Base-by-base conservation (phyloP, 2,888 invertebrate species). In the Odontocolon sp. region DNA sequence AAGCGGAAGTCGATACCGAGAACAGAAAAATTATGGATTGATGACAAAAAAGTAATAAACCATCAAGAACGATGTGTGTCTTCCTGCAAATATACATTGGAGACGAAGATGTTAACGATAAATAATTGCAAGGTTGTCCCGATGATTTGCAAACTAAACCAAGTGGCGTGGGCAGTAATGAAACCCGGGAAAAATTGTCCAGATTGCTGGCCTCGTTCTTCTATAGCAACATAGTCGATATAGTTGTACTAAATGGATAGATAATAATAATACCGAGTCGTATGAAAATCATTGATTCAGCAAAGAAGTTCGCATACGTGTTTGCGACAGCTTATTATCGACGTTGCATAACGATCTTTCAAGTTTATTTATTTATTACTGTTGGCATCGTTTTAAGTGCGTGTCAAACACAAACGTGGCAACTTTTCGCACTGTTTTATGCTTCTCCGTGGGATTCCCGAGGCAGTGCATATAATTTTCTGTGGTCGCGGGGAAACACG, bases 401-500 rank as follows among this genome's bases (percentile, higher is more conserved):
- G 16, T 16, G 38, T 21, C 21, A n/a, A 5, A 11, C 26, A 18
- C 40, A 18, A 28, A 18, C 28, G 42, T 8, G 2, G 52, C 0
- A 14, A 16, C 31, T 26, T 28, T 50, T 14, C 8, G 16, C 23
- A 11, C 11, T 16, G 40, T 23, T 14, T 38, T 57, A n/a, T n/a
- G 23, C 26, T 47, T 11, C 40, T 47, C 21, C 63, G 63, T 47
- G 47, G 63, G 23, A 33, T 47, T 63, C 45, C 36, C 63, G 23
- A 6, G 33, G 11, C 45, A 33, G 23, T n/a, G 61, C 61, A 11
- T 63, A 63, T 63, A 47, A 63, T 63, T 77, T 77, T 45, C 57
- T 69, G 73, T 45, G 73, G 73, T 77, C 69, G 18, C 45, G 1
- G 11, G 23, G 77, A 69, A 73, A 77, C 47, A 36, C 69, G 73